Evolutionary conservation across 30 jellyfish, hydroid and myxozoan genomes (phyloP).

Genomic region (Euphysa ruthae): DNA sequence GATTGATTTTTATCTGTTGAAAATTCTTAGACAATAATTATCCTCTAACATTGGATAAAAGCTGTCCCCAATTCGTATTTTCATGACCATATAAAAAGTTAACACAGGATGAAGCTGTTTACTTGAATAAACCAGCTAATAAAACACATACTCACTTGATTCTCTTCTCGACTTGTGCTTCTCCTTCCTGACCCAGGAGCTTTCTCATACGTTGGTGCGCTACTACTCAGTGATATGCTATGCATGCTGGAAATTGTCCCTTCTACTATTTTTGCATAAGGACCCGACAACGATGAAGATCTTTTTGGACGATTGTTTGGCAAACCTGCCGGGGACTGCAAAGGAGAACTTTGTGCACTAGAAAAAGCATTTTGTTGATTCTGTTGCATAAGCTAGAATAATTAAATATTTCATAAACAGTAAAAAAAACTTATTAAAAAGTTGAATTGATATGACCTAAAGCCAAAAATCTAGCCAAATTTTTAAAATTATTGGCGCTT

Average conservation of each 20-base stretch:
- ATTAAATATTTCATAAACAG: too few relatives aligned
- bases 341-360: slow-evolving; percentile 70
- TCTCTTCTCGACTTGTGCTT: slow-evolving; percentile 94
- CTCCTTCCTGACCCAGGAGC: slow-evolving; percentile 99
- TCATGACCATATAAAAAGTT: too few relatives aligned
- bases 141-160: too few relatives aligned
- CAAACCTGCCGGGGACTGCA: slow-evolving; percentile 86
- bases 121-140: too few relatives aligned
- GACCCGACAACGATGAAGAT: slow-evolving; percentile 62
- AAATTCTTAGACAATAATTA: too few relatives aligned
- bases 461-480: too few relatives aligned
- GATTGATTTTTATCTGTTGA: too few relatives aligned
- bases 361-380: slow-evolving; percentile 23
- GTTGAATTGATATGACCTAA: too few relatives aligned
- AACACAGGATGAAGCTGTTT: too few relatives aligned
- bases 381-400: slow-evolving; percentile 5
- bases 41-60: too few relatives aligned
- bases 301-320: slow-evolving; percentile 82
- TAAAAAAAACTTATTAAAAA: background rate
- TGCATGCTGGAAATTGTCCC: slow-evolving; percentile 25
- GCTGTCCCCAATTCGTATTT: too few relatives aligned
- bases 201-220: slow-evolving; percentile 92
- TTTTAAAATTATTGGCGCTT: too few relatives aligned
- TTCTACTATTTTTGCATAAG: slow-evolving; percentile 43
- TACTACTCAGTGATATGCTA: slow-evolving; percentile 52